Conservation (phyloP, 2,113 vertebrate species). For the Callorhinus ursinus region DNA sequence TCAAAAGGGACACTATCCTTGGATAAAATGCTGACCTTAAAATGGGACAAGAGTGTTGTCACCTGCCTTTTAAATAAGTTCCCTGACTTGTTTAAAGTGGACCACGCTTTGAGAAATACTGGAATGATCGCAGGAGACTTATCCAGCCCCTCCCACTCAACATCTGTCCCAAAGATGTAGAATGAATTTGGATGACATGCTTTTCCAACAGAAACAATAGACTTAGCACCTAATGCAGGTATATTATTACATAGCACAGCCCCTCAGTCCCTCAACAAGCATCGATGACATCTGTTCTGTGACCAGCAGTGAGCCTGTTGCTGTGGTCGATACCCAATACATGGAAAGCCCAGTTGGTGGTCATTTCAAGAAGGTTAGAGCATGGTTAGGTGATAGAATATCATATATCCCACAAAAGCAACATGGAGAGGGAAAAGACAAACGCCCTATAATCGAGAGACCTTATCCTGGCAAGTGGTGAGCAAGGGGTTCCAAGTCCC, state of each 20-base stretch:
- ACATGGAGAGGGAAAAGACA: neutral
- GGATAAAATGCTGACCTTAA: neutral
- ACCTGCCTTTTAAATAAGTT: neutral
- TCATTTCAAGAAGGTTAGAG: neutral
- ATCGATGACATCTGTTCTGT: neutral
- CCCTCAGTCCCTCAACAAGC: no score
- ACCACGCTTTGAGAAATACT: neutral
- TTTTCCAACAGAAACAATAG: neutral
- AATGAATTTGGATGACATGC: neutral
- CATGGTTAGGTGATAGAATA: neutral
- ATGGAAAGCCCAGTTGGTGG: neutral
- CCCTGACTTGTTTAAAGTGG: neutral
- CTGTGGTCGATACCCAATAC: neutral
- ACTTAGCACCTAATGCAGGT: no score
- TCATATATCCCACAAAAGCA: neutral
- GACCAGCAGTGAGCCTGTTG: neutral
- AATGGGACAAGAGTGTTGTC: neutral
- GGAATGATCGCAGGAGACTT: neutral
- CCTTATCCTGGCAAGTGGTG: neutral
- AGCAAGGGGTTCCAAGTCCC: neutral
- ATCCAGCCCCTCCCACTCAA: neutral
- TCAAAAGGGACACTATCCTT: neutral
- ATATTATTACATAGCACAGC: neutral
- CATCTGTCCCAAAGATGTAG: neutral
- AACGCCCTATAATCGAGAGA: neutral